A percentile compares a stretch with the other conserved stretches of the same genome.
These are phyloP conservation scores for Tragulus kanchil DNA, from an alignment of 2,113 vertebrate genomes.

Conservation along the genomic window DNA sequence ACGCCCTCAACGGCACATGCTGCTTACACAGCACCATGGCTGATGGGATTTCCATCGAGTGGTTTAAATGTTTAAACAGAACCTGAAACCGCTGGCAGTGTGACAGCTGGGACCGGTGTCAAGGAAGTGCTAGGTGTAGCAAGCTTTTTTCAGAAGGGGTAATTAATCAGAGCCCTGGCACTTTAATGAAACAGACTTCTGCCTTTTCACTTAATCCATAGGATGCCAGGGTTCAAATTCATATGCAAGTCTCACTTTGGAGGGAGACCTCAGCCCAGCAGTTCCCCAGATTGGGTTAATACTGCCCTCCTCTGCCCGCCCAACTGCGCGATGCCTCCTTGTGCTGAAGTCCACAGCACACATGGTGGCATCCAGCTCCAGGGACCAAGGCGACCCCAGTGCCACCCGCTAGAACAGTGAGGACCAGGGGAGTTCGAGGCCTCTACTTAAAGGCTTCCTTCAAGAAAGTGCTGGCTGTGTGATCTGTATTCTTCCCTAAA, in stretches of 20 bases:
- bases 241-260: background rate
- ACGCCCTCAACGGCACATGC: background rate
- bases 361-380: background rate
- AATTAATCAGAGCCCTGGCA: constrained; percentile 59
- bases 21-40: background rate
- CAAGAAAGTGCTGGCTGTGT: constrained; percentile 53
- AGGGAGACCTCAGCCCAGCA: background rate
- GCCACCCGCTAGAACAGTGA: background rate
- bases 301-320: background rate
- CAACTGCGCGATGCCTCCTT: background rate
- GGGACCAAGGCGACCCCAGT: background rate
- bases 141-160: constrained; percentile 61
- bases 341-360: background rate
- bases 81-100: constrained; percentile 51
- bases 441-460: background rate
- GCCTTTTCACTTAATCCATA: constrained; percentile 24
- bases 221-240: constrained; percentile 23
- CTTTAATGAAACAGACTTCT: constrained; percentile 54
- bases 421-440: constrained; percentile 40
- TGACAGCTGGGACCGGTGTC: constrained; percentile 70
- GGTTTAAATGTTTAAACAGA: constrained; percentile 75
- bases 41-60: constrained; percentile 59
- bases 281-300: background rate
- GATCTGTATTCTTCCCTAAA: constrained; percentile 59
- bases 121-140: constrained; percentile 72